Evolutionary conservation across 2,797 vertebrate species (phyloP).

Genomic region (Fringilla coelebs): DNA sequence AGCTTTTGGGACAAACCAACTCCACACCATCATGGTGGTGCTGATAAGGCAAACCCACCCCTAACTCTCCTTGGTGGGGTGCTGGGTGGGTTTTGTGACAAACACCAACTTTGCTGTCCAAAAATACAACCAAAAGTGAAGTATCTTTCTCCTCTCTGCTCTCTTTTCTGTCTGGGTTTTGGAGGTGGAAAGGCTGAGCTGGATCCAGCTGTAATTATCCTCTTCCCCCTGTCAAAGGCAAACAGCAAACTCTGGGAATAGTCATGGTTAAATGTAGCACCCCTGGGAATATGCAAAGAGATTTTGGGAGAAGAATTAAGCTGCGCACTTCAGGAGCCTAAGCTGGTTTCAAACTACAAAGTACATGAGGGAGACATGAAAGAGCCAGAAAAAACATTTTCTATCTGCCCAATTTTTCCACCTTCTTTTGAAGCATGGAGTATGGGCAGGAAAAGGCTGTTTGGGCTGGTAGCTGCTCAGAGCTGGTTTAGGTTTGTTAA

Average conservation of each 20-base stretch:
- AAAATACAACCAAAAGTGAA: neutral
- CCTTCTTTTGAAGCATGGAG: neutral
- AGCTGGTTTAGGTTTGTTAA: neutral
- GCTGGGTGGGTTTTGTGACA: neutral
- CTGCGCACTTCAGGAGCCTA: neutral
- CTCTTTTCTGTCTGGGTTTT: neutral
- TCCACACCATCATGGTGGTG: neutral
- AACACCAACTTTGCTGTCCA: neutral
- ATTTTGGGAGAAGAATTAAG: neutral
- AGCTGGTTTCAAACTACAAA: neutral
- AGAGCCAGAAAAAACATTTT: neutral
- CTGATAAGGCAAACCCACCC: neutral
- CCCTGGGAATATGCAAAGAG: neutral
- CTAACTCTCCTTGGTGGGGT: rapidly evolving
- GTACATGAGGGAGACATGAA: neutral
- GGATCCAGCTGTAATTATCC: neutral
- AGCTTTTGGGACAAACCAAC: neutral
- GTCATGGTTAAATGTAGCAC: neutral
- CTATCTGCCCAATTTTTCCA: neutral
- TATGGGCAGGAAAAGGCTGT: neutral
- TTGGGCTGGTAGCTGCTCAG: neutral
- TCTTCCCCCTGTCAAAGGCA: neutral
- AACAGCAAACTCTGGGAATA: neutral
- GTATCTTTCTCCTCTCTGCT: rapidly evolving
- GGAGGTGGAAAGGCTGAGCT: neutral